These are phyloP conservation scores for Phortica okadai DNA, from an alignment of 2,888 invertebrate species.

Conservation along the genomic window DNA sequence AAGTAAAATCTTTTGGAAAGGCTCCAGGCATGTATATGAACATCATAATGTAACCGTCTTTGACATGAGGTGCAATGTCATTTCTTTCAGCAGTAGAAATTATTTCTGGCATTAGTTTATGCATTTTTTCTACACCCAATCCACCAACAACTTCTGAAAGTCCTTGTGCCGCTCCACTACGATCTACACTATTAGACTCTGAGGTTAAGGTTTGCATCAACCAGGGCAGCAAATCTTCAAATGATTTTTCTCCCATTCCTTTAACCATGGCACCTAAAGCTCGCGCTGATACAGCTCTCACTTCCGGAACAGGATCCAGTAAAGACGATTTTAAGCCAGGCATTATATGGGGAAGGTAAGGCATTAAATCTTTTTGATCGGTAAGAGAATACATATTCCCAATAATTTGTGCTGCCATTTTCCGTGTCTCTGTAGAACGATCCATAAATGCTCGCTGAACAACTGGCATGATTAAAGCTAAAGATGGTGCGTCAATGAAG, in stretches of 20 bases:
- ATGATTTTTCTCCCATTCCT: conserved; percentile 97
- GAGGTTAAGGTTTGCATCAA: conserved; percentile 98
- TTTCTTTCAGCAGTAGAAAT: conserved; percentile 94
- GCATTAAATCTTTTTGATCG: conserved; percentile 98
- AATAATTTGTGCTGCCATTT: conserved; percentile 99
- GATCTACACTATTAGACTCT: conserved; percentile 95
- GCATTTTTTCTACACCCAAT: conserved; percentile 94
- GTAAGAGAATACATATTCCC: conserved; percentile 99
- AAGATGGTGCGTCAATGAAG: conserved; percentile 98
- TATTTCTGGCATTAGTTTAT: conserved; percentile 97
- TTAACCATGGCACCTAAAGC: conserved; percentile 98
- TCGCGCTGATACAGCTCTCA: conserved; percentile 95
- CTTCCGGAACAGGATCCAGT: conserved; percentile 98
- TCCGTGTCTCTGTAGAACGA: conserved; percentile 97
- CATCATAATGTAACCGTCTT: conserved; percentile 99
- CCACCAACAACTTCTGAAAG: conserved; percentile 98
- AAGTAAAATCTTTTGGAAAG: conserved; percentile 95
- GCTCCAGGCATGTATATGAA: conserved; percentile 99
- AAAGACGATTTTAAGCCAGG: conserved; percentile 97
- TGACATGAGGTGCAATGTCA: conserved; percentile 96
- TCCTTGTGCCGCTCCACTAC: conserved; percentile 97
- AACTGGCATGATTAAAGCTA: conserved; percentile 99
- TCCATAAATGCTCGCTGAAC: conserved; percentile 98
- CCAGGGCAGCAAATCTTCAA: conserved; percentile 98
- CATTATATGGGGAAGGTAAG: conserved; percentile 96